These are phyloP conservation scores for Scomber colias DNA, from an alignment of 2,113 vertebrate species.

Conservation along the genomic window DNA sequence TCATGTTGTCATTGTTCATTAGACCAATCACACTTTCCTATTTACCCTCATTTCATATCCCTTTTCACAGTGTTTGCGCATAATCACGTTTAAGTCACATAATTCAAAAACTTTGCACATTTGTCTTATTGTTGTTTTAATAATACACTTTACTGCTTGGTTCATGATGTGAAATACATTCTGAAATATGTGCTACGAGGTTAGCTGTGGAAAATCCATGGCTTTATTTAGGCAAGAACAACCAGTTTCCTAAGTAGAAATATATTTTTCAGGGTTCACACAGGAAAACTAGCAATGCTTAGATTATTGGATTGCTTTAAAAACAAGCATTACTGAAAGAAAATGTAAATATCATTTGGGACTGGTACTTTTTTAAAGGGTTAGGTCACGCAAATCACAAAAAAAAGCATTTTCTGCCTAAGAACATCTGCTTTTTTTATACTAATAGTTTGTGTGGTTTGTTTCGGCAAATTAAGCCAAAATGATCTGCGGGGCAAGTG, in stretches of 20 bases:
- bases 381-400: background rate
- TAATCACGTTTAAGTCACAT: background rate
- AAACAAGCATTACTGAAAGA: background rate
- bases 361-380: background rate
- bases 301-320: background rate
- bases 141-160: constrained; percentile 4
- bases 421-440: background rate
- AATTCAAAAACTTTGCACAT: constrained; percentile 16
- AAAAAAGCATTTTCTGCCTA: background rate
- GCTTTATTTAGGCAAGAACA: no score
- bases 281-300: background rate
- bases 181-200: background rate
- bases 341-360: background rate
- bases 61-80: constrained; percentile 6
- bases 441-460: background rate
- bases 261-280: background rate
- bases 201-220: no score
- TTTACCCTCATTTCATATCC: constrained; percentile 3
- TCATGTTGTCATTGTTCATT: constrained; percentile 46
- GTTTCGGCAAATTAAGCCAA: background rate
- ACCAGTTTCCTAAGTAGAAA: background rate
- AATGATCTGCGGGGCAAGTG: no score
- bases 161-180: background rate
- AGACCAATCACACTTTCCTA: constrained; percentile 29
- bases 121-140: background rate